These are phyloP conservation scores for Plagodis dolabraria DNA, from an alignment of 2,888 invertebrate species.

Conservation along the genomic window DNA sequence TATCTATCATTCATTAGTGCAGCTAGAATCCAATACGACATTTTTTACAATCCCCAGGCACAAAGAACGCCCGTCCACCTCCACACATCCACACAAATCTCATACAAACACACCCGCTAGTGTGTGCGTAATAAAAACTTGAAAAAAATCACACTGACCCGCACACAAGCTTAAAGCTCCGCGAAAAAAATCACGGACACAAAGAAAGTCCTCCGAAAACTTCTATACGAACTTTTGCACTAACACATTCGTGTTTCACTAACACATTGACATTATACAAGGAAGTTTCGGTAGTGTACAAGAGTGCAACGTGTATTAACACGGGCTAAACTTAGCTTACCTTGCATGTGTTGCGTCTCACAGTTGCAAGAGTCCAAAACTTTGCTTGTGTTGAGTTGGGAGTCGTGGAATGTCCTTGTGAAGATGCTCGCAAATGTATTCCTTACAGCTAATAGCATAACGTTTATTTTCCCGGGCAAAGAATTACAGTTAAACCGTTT, in stretches of 20 bases:
- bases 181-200: constrained; percentile 85
- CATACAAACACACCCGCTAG: constrained; percentile 55
- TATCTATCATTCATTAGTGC: constrained; percentile 84
- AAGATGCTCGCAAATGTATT: constrained; percentile 13
- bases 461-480: constrained; percentile 30
- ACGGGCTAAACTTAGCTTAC: constrained; percentile 78
- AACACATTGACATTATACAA: constrained; percentile 54
- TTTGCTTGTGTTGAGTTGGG: constrained; percentile 51
- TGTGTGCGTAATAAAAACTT: constrained; percentile 76
- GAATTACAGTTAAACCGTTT: constrained; percentile 46
- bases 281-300: constrained; percentile 65
- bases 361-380: constrained; percentile 78
- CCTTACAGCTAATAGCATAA: constrained; percentile 10
- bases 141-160: constrained; percentile 82
- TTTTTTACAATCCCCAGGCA: constrained; percentile 83
- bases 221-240: constrained; percentile 80
- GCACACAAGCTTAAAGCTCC: constrained; percentile 63
- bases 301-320: constrained; percentile 67
- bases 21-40: constrained; percentile 84
- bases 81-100: constrained; percentile 59
- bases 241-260: constrained; percentile 51
- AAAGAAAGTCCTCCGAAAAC: constrained; percentile 83
- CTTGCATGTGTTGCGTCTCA: constrained; percentile 63
- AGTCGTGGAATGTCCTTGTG: constrained; percentile 43
- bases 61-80: constrained; percentile 78